Evolutionary conservation across 1,140 invertebrate species (phyloP), one percentile per base, ranked within the genome.

Genomic region (Oreohelix idahoensis): DNA sequence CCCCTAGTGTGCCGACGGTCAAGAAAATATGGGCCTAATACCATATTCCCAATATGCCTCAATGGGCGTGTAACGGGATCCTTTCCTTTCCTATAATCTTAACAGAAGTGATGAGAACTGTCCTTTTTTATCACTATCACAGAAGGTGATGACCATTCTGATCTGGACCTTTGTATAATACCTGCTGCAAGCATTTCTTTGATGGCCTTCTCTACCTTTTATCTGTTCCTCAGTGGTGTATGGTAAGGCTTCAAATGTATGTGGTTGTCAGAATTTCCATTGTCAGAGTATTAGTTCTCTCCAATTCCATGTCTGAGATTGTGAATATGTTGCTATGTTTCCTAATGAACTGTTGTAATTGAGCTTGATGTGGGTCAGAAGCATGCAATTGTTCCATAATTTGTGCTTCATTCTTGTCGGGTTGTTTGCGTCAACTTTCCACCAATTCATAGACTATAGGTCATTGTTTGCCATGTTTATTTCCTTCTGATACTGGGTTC

Each of bases 61-160:
- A n/a, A n/a, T n/a, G n/a, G n/a, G n/a, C n/a, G n/a, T n/a, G n/a
- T n/a, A n/a, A n/a, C n/a, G n/a, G n/a, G n/a, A n/a, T n/a, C n/a
- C n/a, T n/a, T n/a, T n/a, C n/a, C n/a, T n/a, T n/a, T n/a, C 51
- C 86, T 49, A 83, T 87, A 89, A 69, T 91, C 89, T 17, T 88
- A 83, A 75, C 89, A 89, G 38, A 89, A 85, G 26, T 89, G 36
- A 5, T 83, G 79, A 20, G 77, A 75, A 2, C 86, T 84, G 79
- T 88, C 85, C 58, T 88, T 86, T 69, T 90, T 91, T 0, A 81
- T 75, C 0, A 89, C 87, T 0, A 91, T 58, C 20, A 92, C 89
- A 26, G 90, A 74, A 0, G 88, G 89, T 23, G 86, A 89, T 20
- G 80, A 75, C 89, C 86, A 91, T 2, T 86, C 80, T 0, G 75